Percentiles rank a stretch among this genome's conserved stretches.
Evolutionary conservation across 1,140 invertebrate genomes (phyloP).

Genomic region (Lasaia peninsularis): DNA sequence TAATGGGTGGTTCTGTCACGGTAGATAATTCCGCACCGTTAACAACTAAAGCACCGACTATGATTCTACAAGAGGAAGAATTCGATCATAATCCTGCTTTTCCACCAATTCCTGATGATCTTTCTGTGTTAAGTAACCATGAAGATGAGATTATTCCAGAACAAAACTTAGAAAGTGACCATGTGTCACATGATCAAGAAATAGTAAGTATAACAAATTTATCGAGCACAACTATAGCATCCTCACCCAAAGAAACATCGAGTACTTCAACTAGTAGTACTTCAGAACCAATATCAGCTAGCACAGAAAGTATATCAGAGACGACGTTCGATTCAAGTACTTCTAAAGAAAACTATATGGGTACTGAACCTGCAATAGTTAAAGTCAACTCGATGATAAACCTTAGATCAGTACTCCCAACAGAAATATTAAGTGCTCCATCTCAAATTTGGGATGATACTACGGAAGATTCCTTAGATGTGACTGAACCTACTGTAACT

Average conservation of each 20-base stretch:
- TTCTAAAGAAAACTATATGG: conserved; percentile 22
- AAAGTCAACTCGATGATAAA: conserved; percentile 58
- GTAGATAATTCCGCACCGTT: conserved; percentile 29
- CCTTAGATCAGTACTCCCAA: conserved; percentile 55
- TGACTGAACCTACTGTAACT: conserved; percentile 28
- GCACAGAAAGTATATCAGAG: conserved; percentile 28
- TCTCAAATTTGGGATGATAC: conserved; percentile 46
- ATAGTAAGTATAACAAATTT: conserved; percentile 28
- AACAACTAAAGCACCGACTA: conserved; percentile 44
- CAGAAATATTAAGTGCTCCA: conserved; percentile 51
- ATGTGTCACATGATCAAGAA: conserved; percentile 37
- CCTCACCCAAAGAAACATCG: conserved; percentile 33
- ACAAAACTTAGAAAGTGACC: conserved; percentile 49
- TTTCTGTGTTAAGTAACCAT: conserved; percentile 54
- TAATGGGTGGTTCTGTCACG: conserved; percentile 36
- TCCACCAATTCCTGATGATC: conserved; percentile 64
- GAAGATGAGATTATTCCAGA: conserved; percentile 61
- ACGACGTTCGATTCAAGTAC: conserved; percentile 31
- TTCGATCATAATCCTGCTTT: conserved; percentile 63
- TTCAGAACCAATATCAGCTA: conserved; percentile 28
- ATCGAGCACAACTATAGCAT: conserved; percentile 28
- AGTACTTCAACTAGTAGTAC: conserved; percentile 30
- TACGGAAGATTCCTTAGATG: conserved; percentile 33
- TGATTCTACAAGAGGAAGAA: conserved; percentile 60
- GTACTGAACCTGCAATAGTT: conserved; percentile 31